Conservation (phyloP, 2,113 vertebrate genomes). For the Sakesphorus luctuosus region DNA sequence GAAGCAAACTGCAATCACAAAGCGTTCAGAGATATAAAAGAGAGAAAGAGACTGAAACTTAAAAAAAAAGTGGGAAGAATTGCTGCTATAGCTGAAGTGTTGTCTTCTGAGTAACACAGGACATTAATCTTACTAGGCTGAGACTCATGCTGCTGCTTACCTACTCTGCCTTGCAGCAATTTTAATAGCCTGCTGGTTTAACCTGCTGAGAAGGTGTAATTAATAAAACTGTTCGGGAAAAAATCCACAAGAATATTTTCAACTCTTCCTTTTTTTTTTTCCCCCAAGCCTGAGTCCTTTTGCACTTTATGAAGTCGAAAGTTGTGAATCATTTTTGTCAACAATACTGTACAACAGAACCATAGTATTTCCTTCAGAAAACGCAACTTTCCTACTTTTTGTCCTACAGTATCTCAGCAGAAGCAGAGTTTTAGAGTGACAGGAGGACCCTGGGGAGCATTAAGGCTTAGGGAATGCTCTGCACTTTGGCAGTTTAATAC, state of each 20-base stretch:
- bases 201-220: slow-evolving; percentile 66
- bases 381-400: not conserved
- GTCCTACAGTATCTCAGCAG: not conserved
- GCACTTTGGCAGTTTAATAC: not conserved
- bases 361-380: not conserved
- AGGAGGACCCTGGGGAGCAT: not conserved
- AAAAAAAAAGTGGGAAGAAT: not conserved
- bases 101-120: slow-evolving; percentile 17
- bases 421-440: not conserved
- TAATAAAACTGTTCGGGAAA: slow-evolving; percentile 48
- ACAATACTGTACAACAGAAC: not conserved
- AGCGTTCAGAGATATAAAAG: not conserved
- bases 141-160: slow-evolving; percentile 33
- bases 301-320: not conserved
- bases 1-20: slow-evolving; percentile 11
- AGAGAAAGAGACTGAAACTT: not conserved
- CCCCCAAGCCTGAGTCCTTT: not conserved
- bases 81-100: slow-evolving; percentile 21
- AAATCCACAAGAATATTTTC: not conserved
- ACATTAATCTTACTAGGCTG: slow-evolving; percentile 56
- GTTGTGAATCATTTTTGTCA: not conserved
- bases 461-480: not conserved
- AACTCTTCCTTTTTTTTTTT: not conserved
- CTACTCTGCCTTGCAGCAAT: slow-evolving; percentile 51
- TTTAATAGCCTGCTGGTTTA: slow-evolving; percentile 57